These are phyloP conservation scores for Cerastis rubricosa DNA, from an alignment of 2,888 invertebrate genomes.

Conservation along the genomic window DNA sequence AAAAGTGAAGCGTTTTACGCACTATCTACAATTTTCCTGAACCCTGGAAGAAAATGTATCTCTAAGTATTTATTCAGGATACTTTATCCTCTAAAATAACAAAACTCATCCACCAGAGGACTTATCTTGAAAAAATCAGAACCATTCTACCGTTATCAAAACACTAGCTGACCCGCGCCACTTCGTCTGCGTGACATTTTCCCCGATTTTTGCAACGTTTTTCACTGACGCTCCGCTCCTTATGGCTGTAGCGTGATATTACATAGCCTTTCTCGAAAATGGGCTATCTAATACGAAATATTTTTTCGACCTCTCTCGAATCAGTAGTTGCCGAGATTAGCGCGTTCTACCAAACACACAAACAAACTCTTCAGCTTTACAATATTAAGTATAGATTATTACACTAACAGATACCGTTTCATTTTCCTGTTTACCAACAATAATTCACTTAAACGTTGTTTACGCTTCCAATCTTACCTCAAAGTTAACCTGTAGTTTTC, in stretches of 20 bases:
- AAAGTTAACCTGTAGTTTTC: constrained; percentile 61
- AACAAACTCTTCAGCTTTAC: no score
- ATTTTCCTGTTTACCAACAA: constrained; percentile 10
- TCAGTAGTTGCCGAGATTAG: no score
- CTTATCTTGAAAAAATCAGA: neutral
- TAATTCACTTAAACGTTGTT: constrained; percentile 18
- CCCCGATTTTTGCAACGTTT: no score
- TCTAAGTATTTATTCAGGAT: neutral
- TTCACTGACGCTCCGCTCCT: no score
- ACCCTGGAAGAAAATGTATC: neutral
- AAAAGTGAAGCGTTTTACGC: neutral
- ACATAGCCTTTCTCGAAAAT: no score
- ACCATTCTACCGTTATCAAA: neutral
- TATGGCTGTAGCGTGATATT: no score
- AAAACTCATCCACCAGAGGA: neutral
- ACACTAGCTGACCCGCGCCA: neutral
- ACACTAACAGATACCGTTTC: neutral
- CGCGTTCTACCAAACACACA: no score
- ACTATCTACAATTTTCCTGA: neutral
- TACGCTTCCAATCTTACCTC: constrained; percentile 38
- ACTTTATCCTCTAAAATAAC: neutral
- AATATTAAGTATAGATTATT: neutral
- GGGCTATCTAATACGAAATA: no score
- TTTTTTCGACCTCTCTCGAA: no score
- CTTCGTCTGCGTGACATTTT: no score